A percentile compares a stretch with the other conserved stretches of the same genome.
Conservation (phyloP, 2,888 invertebrate species). For the Choristoneura rosaceana region DNA sequence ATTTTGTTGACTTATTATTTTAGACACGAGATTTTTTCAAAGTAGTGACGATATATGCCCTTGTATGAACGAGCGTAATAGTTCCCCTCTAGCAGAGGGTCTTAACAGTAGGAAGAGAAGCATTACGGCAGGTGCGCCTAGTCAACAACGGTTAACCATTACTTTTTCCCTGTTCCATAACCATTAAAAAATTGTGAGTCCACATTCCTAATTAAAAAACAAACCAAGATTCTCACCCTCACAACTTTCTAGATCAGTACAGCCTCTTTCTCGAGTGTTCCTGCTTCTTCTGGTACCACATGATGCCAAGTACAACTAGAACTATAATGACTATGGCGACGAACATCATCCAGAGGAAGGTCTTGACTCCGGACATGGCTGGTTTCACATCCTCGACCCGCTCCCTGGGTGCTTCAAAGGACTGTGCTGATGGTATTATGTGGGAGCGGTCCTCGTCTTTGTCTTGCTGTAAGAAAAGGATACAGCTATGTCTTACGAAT, state of each 20-base stretch:
- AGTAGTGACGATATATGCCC: too few species aligned
- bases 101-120: too few species aligned
- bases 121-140: too few species aligned
- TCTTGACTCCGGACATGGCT: constrained; percentile 95
- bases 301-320: constrained; percentile 94
- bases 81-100: too few species aligned
- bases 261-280: constrained; percentile 95
- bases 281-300: constrained; percentile 97
- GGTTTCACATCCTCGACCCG: constrained; percentile 95
- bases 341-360: constrained; percentile 94
- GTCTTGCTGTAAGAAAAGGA: constrained; percentile 79
- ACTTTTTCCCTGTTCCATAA: too few species aligned
- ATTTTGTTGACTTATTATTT: too few species aligned
- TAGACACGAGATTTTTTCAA: too few species aligned
- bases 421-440: constrained; percentile 95
- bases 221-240: not conserved
- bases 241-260: constrained; percentile 58
- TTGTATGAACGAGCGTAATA: too few species aligned
- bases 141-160: too few species aligned
- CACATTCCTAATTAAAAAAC: too few species aligned
- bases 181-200: not conserved
- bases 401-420: constrained; percentile 96
- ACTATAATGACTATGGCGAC: constrained; percentile 93
- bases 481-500: not conserved
- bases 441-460: constrained; percentile 90